Percentiles rank a stretch among this genome's conserved stretches.
phyloP scores from a whole-genome alignment of 2,888 invertebrate genomes.

The Adelphocoris suturalis region DNA sequence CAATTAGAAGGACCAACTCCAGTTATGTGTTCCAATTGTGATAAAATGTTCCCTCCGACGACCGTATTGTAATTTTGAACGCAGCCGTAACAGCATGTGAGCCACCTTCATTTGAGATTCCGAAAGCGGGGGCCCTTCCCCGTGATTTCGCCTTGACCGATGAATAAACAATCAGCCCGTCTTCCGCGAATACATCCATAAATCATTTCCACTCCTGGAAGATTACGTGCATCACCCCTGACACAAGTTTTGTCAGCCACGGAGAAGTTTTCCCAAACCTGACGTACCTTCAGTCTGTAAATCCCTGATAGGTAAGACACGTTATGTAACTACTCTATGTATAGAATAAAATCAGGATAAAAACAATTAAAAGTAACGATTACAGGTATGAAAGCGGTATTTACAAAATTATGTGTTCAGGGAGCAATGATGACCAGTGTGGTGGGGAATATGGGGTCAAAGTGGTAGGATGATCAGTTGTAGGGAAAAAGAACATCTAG shows the following conservation, averaged over 20 bases:
- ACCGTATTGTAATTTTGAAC: background rate
- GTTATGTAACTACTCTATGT: no score
- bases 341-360: no score
- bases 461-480: no score
- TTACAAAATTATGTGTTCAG: no score
- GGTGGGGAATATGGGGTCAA: no score
- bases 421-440: no score
- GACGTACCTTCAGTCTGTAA: background rate
- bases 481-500: no score
- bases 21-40: no score
- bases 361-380: no score
- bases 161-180: conserved; percentile 38
- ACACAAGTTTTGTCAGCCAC: conserved; percentile 1
- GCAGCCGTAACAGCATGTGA: background rate
- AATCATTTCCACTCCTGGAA: conserved; percentile 13
- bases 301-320: no score
- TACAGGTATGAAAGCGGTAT: no score
- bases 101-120: conserved; percentile 29
- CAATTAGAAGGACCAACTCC: no score
- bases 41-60: background rate
- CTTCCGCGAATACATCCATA: conserved; percentile 24
- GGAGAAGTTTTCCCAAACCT: background rate
- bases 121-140: background rate
- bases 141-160: conserved; percentile 45
- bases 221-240: conserved; percentile 28